phyloP scores from a whole-genome alignment of 1,140 invertebrate species.

The Schmidtea mediterranea region DNA sequence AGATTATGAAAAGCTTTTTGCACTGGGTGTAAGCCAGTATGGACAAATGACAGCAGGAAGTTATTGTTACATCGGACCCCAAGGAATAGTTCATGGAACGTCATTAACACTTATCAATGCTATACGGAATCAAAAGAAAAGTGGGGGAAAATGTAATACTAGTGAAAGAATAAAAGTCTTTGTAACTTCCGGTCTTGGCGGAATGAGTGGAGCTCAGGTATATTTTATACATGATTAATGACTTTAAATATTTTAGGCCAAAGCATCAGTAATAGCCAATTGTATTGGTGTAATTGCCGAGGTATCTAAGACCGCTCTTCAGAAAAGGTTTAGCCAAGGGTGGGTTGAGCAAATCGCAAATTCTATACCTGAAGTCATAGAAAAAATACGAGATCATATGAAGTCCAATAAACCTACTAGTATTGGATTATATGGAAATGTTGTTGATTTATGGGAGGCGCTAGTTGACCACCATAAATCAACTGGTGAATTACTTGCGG shows the following conservation, averaged over 20 bases:
- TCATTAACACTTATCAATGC: constrained; percentile 40
- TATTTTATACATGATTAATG: no score
- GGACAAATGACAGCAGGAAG: constrained; percentile 38
- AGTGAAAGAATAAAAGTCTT: constrained; percentile 26
- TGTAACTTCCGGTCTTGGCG: constrained; percentile 38
- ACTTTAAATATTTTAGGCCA: constrained; percentile 29
- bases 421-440: constrained; percentile 38
- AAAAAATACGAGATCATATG: constrained; percentile 23
- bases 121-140: constrained; percentile 31
- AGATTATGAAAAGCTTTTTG: constrained; percentile 35
- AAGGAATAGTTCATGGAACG: constrained; percentile 43
- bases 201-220: constrained; percentile 39
- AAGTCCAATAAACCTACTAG: constrained; percentile 26
- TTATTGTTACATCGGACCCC: constrained; percentile 43
- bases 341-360: constrained; percentile 34
- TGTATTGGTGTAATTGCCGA: constrained; percentile 41
- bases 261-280: constrained; percentile 38
- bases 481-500: constrained; percentile 34
- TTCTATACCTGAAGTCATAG: constrained; percentile 31
- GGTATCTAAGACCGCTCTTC: constrained; percentile 34
- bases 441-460: constrained; percentile 33
- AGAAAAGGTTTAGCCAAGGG: constrained; percentile 36
- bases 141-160: neutral
- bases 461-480: constrained; percentile 31
- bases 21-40: constrained; percentile 35